Percentiles rank a stretch among this genome's conserved stretches.
Evolutionary conservation across 2,113 vertebrate genomes (phyloP).

Genomic region (Melanerpes formicivorus): DNA sequence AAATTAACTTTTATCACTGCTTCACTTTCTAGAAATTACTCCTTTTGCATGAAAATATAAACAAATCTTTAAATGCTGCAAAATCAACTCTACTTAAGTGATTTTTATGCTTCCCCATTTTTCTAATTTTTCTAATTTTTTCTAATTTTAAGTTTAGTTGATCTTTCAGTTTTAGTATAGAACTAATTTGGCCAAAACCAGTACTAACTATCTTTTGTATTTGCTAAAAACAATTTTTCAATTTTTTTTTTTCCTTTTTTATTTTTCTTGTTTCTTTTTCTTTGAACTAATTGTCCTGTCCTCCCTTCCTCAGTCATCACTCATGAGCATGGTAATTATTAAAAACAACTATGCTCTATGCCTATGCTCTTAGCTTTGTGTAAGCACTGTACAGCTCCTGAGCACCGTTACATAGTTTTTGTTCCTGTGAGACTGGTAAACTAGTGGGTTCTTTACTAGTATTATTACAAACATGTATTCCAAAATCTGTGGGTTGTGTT

Average conservation of each 20-base stretch:
- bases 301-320: conserved; percentile 91
- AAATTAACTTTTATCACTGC: neutral
- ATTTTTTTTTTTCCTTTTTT: conserved; percentile 69
- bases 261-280: conserved; percentile 74
- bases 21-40: neutral
- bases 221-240: conserved; percentile 75
- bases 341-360: conserved; percentile 50
- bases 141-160: neutral
- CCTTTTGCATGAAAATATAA: neutral
- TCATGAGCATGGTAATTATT: conserved; percentile 97
- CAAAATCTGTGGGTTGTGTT: conserved; percentile 32
- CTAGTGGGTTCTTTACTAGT: conserved; percentile 10
- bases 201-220: conserved; percentile 76
- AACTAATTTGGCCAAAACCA: conserved; percentile 28
- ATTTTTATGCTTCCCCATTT: neutral
- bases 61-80: neutral
- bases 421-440: conserved; percentile 6
- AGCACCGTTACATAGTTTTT: conserved; percentile 32
- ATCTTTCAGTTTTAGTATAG: neutral
- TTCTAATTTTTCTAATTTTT: neutral
- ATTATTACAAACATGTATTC: conserved; percentile 34
- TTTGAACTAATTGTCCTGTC: conserved; percentile 84
- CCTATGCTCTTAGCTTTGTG: conserved; percentile 79
- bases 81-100: neutral
- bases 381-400: conserved; percentile 86